Evolutionary conservation across 2,113 vertebrate genomes (phyloP), one percentile per base, ranked within the genome.

Genomic region (Pontoporia blainvillei): DNA sequence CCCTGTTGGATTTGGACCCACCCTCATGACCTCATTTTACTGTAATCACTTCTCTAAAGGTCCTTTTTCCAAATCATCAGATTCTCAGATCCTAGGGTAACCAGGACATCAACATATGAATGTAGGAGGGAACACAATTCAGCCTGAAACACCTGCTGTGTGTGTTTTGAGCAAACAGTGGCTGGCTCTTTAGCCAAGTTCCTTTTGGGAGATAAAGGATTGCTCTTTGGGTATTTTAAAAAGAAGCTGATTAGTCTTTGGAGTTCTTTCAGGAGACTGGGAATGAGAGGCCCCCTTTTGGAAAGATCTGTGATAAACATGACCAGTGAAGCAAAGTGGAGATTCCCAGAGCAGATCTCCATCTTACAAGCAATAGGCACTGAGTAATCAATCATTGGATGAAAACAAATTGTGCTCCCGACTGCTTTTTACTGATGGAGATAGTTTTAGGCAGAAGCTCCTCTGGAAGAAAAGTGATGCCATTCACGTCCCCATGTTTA

Each of bases 401-500:
- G 73, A 79, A 69, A 29, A 21, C 0, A 49, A 59, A 13, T 69
- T 73, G 11, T 1, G 20, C 7, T 59, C 21, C 39, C 11, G 39
- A 34, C 8, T 1, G 34, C 14, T 21, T 57, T 27, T 39, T 25
- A 34, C 18, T 23, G 64, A 18, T 10, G 41, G 64, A 34, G n/a
- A 81, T 21, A 18, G 46, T 13, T 52, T 17, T 8, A 44, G 66
- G 23, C 0, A n/a, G 49, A 34, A 39, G 20, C 18, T 72, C 49
- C 62, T 71, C 61, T 2, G 15, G 76, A 54, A 36, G 69, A 36
- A 21, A 21, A 8, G 41, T 44, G 52, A 10, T 14, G 11, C 31
- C 15, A 5, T 29, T n/a, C 41, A 9, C 0, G 0, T 29, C 41
- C 18, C 3, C 44, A 5, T 61, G 41, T 62, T 39, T 36, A 21